Evolutionary conservation across 1,140 invertebrate genomes (phyloP).

Genomic region (Dreissena polymorpha): DNA sequence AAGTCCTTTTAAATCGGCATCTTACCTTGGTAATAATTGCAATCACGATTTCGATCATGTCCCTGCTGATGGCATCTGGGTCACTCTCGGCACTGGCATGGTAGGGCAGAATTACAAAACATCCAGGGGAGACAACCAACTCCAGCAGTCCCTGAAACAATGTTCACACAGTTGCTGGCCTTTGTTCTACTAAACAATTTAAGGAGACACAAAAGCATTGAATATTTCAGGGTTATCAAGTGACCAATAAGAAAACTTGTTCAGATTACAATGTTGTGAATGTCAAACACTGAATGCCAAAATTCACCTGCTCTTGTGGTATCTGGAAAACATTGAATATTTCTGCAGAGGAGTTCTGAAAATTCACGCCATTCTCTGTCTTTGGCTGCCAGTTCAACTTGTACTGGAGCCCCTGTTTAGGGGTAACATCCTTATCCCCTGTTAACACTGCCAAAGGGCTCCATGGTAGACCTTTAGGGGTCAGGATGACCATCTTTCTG

Average conservation of each 20-base stretch:
- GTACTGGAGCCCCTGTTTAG: slow-evolving; percentile 8
- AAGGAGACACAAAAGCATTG: too few relatives aligned
- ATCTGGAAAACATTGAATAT: slow-evolving; percentile 42
- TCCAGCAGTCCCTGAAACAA: slow-evolving; percentile 38
- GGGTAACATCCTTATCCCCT: slow-evolving; percentile 2
- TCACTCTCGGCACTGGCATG: slow-evolving; percentile 9
- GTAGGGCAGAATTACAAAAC: slow-evolving; percentile 37
- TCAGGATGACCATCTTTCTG: slow-evolving; percentile 40
- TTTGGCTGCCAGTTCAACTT: slow-evolving; percentile 33
- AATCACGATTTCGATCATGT: not conserved
- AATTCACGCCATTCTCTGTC: not conserved
- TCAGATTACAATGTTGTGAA: too few relatives aligned
- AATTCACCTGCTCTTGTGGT: slow-evolving; percentile 4
- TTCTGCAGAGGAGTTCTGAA: slow-evolving; percentile 13
- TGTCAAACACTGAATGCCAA: not conserved
- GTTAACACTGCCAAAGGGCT: slow-evolving; percentile 38
- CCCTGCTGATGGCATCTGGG: not conserved
- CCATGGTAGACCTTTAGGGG: slow-evolving; percentile 33
- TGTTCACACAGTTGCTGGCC: too few relatives aligned
- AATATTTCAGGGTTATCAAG: too few relatives aligned
- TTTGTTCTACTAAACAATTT: too few relatives aligned
- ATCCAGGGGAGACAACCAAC: slow-evolving; percentile 25
- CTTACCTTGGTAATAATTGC: slow-evolving; percentile 18
- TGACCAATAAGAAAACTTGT: too few relatives aligned
- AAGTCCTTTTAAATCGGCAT: not conserved